Evolutionary conservation across 2,888 invertebrate species (phyloP), one percentile per base, ranked within the genome.

Genomic region (Gymnosoma rotundatum): DNA sequence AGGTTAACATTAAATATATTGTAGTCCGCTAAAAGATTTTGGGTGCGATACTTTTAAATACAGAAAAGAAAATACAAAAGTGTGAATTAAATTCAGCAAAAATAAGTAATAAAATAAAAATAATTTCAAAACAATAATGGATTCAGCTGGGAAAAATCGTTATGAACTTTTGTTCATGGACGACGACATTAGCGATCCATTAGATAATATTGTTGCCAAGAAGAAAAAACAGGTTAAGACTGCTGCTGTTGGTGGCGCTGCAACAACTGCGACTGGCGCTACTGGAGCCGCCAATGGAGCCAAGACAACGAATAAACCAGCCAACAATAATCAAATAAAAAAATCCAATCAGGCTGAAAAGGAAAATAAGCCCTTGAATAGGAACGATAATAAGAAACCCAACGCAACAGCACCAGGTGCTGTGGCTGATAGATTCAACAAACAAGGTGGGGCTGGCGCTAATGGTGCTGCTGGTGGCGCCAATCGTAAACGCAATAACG

Each of bases 121-220:
- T 42, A 85, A 78, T 88, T 66, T 69, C n/a, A 63, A 75, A 83
- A 14, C 72, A 87, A 86, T 78, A 83, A 92, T 92, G 92, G 92
- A 92, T 89, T 91, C 90, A 88, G 88, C 91, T 89, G 92, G 91
- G 87, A 91, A 91, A 88, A 92, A 92, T 91, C 92, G 92, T 88
- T 92, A 92, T 90, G 92, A 92, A 89, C 90, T 92, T 87, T 91
- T 92, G 90, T 92, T 90, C 90, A 92, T 92, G 91, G 92, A 92
- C 89, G 92, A 92, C 88, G 92, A 92, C 89, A 89, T 91, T 88
- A 90, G 90, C 88, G 92, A 92, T 89, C 91, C 92, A 89, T 91
- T 92, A 91, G 92, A 92, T 90, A 91, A 91, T 89, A 88, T 91
- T 88, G 89, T 90, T 87, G 90, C 90, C 84, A 90, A 91, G 89